phyloP scores from a whole-genome alignment of 1,140 invertebrate genomes.

The Tenebrio molitor region DNA sequence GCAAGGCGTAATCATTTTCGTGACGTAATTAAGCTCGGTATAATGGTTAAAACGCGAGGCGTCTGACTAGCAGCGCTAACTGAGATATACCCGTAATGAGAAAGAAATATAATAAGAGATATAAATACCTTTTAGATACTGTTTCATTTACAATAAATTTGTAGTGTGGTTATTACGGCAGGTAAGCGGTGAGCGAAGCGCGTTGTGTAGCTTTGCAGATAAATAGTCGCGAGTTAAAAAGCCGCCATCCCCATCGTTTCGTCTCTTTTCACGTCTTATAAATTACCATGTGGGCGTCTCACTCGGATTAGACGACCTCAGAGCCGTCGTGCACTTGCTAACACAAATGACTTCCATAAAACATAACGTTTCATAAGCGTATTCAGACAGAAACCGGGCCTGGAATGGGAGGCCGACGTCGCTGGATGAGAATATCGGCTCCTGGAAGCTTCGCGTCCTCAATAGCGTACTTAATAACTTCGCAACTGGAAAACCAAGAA shows the following conservation, averaged over 20 bases:
- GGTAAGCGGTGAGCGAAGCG: slow-evolving; percentile 51
- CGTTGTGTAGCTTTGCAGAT: slow-evolving; percentile 39
- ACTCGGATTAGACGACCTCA: slow-evolving; percentile 43
- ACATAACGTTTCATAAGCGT: slow-evolving; percentile 58
- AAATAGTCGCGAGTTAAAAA: slow-evolving; percentile 47
- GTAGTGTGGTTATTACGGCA: slow-evolving; percentile 60
- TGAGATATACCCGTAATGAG: slow-evolving; percentile 62
- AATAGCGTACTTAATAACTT: slow-evolving; percentile 28
- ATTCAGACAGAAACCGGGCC: slow-evolving; percentile 53
- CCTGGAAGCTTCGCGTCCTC: slow-evolving; percentile 38
- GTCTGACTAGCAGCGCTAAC: slow-evolving; percentile 51
- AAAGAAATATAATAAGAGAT: slow-evolving; percentile 63
- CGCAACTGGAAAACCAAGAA: neutral
- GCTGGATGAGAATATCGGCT: slow-evolving; percentile 35
- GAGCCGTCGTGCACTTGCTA: slow-evolving; percentile 42
- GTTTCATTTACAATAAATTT: slow-evolving; percentile 64
- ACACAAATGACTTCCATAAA: slow-evolving; percentile 52
- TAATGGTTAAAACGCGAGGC: slow-evolving; percentile 19
- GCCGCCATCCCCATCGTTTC: slow-evolving; percentile 47
- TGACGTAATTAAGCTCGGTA: slow-evolving; percentile 9
- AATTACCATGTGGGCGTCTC: slow-evolving; percentile 53
- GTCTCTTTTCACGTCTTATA: slow-evolving; percentile 51
- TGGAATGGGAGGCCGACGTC: slow-evolving; percentile 48
- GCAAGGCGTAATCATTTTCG: slow-evolving; percentile 16
- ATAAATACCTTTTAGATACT: slow-evolving; percentile 63